A percentile compares a stretch with the other conserved stretches of the same genome.
Evolutionary conservation across 2,888 invertebrate species (phyloP).

Genomic region (Allacma fusca): DNA sequence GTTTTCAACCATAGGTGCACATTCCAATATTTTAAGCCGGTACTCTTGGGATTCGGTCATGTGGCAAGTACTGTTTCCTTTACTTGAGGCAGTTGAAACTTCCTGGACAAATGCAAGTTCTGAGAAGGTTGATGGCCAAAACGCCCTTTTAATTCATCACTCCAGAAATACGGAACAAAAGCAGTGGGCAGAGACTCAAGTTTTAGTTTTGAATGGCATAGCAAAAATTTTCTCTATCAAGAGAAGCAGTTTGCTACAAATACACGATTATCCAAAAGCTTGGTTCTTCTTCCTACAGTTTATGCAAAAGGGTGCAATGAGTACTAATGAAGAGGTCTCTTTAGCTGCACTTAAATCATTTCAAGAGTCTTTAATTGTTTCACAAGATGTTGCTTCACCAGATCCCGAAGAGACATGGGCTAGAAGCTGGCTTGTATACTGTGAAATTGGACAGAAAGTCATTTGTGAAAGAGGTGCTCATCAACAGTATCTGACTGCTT

Average conservation of each 20-base stretch:
- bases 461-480: slow-evolving; percentile 68
- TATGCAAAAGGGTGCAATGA: slow-evolving; percentile 89
- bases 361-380: slow-evolving; percentile 81
- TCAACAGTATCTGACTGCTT: slow-evolving; percentile 90
- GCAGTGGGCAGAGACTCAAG: slow-evolving; percentile 99
- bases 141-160: slow-evolving; percentile 96
- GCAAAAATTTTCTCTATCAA: slow-evolving; percentile 93
- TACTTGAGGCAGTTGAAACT: slow-evolving; percentile 87
- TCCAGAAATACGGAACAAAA: slow-evolving; percentile 98
- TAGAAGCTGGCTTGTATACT: slow-evolving; percentile 59
- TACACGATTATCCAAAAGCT: slow-evolving; percentile 91
- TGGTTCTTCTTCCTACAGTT: slow-evolving; percentile 94
- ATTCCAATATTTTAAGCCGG: slow-evolving; percentile 85
- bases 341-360: slow-evolving; percentile 95
- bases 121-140: slow-evolving; percentile 85
- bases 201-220: slow-evolving; percentile 87
- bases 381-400: slow-evolving; percentile 47
- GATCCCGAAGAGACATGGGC: slow-evolving; percentile 58
- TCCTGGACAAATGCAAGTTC: slow-evolving; percentile 68
- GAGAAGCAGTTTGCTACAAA: slow-evolving; percentile 79
- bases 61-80: slow-evolving; percentile 94
- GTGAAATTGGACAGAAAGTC: slow-evolving; percentile 60
- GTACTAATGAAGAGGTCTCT: slow-evolving; percentile 93
- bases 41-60: slow-evolving; percentile 94
- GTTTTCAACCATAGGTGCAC: slow-evolving; percentile 96